phyloP scores from a whole-genome alignment of 1,140 invertebrate species.

The Drosophila arawakana region DNA sequence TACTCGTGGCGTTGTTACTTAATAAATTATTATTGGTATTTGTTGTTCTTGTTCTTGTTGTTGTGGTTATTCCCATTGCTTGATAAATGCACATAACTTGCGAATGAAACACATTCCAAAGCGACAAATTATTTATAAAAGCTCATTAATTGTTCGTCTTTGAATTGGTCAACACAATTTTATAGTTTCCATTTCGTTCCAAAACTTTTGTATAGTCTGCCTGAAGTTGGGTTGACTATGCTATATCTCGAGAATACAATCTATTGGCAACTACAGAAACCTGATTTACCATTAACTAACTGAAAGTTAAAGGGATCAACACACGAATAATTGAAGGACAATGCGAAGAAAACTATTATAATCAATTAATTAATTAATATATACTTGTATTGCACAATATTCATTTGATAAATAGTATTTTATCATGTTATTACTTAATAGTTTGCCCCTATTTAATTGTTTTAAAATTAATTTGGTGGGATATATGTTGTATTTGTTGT shows the following conservation, averaged over 20 bases:
- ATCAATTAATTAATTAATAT: slow-evolving; percentile 21
- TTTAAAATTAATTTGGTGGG: slow-evolving; percentile 75
- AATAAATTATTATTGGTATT: slow-evolving; percentile 45
- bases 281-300: slow-evolving; percentile 60
- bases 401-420: slow-evolving; percentile 22
- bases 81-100: slow-evolving; percentile 73
- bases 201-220: slow-evolving; percentile 6
- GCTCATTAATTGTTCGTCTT: slow-evolving; percentile 72
- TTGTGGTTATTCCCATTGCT: slow-evolving; percentile 28
- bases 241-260: slow-evolving; percentile 19
- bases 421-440: slow-evolving; percentile 21
- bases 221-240: neutral
- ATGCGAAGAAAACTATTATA: slow-evolving; percentile 14
- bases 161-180: slow-evolving; percentile 54
- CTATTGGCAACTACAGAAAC: slow-evolving; percentile 72
- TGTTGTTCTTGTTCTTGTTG: slow-evolving; percentile 34
- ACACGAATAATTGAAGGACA: slow-evolving; percentile 3
- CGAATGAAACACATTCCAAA: slow-evolving; percentile 70
- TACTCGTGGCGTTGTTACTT: slow-evolving; percentile 27
- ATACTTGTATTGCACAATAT: slow-evolving; percentile 49
- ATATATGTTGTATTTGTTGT: slow-evolving; percentile 76
- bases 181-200: slow-evolving; percentile 1
- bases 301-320: slow-evolving; percentile 15
- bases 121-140: slow-evolving; percentile 77
- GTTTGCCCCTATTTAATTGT: slow-evolving; percentile 43